Evolutionary conservation across 2,888 invertebrate genomes (phyloP).

Genomic region (Adelphocoris suturalis): DNA sequence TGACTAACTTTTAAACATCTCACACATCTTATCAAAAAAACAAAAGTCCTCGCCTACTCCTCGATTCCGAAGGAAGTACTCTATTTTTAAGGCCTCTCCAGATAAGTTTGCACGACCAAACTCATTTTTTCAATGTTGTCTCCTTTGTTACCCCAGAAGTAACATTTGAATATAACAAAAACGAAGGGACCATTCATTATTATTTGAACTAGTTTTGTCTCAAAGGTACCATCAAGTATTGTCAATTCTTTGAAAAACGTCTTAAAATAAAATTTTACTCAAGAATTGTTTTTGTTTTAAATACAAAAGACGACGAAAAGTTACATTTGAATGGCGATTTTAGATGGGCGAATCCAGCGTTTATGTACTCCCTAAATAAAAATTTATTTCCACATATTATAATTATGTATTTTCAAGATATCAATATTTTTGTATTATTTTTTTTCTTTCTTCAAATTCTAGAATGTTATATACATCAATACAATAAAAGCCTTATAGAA

Average conservation of each 20-base stretch:
- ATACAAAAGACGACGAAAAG: not conserved
- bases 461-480: slow-evolving; percentile 29
- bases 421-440: not conserved
- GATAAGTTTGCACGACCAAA: not conserved
- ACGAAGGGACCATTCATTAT: not conserved
- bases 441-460: not conserved
- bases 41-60: not conserved
- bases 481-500: slow-evolving; percentile 20
- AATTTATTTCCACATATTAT: not conserved
- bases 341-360: not conserved
- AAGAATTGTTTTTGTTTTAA: not conserved
- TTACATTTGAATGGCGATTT: not conserved
- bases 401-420: not conserved
- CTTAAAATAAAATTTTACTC: not conserved
- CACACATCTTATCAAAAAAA: not conserved
- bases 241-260: slow-evolving; percentile 19
- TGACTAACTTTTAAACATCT: not conserved
- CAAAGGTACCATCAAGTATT: slow-evolving; percentile 26
- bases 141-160: not conserved
- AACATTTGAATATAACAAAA: not conserved
- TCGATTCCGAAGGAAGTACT: not conserved
- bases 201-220: not conserved
- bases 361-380: not conserved
- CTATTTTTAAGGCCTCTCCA: slow-evolving; percentile 10
- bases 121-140: not conserved